Conservation (phyloP, 2,113 vertebrate species). For the Neolamprologus falcicula region DNA sequence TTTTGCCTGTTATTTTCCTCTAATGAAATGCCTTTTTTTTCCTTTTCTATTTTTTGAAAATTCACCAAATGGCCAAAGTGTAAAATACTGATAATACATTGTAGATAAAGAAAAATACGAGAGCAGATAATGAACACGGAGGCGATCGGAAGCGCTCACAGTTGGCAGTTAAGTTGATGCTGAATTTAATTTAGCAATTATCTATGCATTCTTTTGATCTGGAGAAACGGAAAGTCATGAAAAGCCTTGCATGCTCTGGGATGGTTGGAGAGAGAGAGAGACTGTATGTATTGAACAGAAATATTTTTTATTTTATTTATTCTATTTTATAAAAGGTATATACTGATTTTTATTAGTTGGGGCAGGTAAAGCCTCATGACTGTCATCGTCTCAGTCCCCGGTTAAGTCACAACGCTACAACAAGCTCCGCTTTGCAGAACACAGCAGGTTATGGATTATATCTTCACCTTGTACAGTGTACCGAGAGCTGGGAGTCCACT, state of each 20-base stretch:
- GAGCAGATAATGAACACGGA: constrained; percentile 32
- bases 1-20: constrained; percentile 57
- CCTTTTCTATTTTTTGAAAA: constrained; percentile 35
- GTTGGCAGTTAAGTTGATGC: constrained; percentile 53
- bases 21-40: constrained; percentile 40
- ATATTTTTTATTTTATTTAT: constrained; percentile 99
- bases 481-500: too few relatives aligned
- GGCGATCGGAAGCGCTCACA: constrained; percentile 33
- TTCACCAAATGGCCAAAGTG: constrained; percentile 81
- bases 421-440: constrained; percentile 42
- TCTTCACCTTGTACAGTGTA: constrained; percentile 33
- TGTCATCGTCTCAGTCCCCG: constrained; percentile 67
- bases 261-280: constrained; percentile 51
- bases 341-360: constrained; percentile 71
- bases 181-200: constrained; percentile 73
- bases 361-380: constrained; percentile 42
- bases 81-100: constrained; percentile 68
- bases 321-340: constrained; percentile 93
- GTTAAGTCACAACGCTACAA: constrained; percentile 39
- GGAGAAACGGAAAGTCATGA: constrained; percentile 62
- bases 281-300: constrained; percentile 76
- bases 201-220: constrained; percentile 90
- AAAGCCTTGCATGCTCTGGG: constrained; percentile 79
- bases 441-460: constrained; percentile 14
- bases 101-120: constrained; percentile 65